These are phyloP conservation scores for Psittacula cyanocephala DNA, from an alignment of 2,113 vertebrate species.

Conservation along the genomic window DNA sequence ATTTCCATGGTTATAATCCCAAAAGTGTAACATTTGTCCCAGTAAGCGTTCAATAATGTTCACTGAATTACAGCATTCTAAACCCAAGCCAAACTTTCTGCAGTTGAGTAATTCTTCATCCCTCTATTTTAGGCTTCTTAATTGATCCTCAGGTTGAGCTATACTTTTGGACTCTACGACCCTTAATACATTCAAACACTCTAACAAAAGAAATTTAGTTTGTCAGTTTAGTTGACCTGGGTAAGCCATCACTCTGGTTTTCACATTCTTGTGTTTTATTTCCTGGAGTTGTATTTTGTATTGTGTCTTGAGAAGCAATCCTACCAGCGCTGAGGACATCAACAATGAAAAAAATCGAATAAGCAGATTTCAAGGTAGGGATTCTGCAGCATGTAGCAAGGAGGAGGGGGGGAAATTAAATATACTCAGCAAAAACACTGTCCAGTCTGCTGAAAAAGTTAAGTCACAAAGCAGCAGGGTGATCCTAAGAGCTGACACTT, in stretches of 20 bases:
- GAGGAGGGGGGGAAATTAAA: background rate
- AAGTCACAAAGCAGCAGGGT: background rate
- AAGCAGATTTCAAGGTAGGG: background rate
- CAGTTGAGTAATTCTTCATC: background rate
- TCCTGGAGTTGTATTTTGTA: background rate
- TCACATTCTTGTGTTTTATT: background rate
- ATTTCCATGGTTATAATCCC: background rate
- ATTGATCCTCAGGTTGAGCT: background rate
- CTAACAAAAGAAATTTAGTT: background rate
- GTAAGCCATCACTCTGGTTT: background rate
- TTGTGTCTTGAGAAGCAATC: background rate
- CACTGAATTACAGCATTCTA: background rate
- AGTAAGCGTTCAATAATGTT: background rate
- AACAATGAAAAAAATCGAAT: background rate
- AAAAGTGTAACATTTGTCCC: background rate
- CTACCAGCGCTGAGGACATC: background rate
- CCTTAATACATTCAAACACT: background rate
- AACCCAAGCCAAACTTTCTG: background rate
- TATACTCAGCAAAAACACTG: background rate
- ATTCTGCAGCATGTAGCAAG: background rate
- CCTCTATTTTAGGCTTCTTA: background rate
- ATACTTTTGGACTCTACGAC: background rate
- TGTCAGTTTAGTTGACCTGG: background rate
- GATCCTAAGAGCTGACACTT: background rate
- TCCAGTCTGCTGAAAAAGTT: background rate